Base-by-base conservation (phyloP, 2,113 vertebrate species). In the Paralichthys olivaceus region DNA sequence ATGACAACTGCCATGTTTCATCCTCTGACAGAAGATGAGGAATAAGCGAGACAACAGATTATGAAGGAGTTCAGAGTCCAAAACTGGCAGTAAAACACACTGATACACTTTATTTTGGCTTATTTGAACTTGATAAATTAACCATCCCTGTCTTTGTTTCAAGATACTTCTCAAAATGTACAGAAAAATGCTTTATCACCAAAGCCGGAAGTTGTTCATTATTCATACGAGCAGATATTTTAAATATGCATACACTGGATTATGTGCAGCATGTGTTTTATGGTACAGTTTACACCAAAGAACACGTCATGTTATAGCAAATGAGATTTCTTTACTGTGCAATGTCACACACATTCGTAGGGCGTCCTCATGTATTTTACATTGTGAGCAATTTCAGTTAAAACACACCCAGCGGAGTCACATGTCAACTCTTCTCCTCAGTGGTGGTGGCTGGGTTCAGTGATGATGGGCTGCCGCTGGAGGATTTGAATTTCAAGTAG, bases 261-360 rank as follows among this genome's bases (percentile, higher is more conserved):
- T 56, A 79, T 85, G 72, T 75, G 72, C 64, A 82, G 84, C 83
- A 90, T 85, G 67, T 85, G 80, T 87, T 85, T 80, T 72, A 84
- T 83, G 58, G 53, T 75, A 81, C 66, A 82, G 64, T 82, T 86
- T 81, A 87, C 85, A 79, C 66, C 69, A 53, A 71, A 58, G 63
- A 54, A 86, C 77, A 80, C 68, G 5, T 56, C 59, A 82, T 71
- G 63, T 70, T 69, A 61, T 51, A 56, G 65, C 51, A 29, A 68
- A 19, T 32, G 73, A 73, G 66, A 74, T 81, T 75, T 75, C 71
- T 49, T 63, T 28, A 7, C 43, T 25, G 63, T 74, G 66, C 51
- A 49, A 29, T 54, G 55, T 72, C 13, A 58, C 56, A 60, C n/a
- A 68, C 25, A 58, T 37, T 20, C 25, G 23, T 53, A 25, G 29